Base-by-base conservation (phyloP, 2,888 invertebrate genomes). In the Tridacna crocea region DNA sequence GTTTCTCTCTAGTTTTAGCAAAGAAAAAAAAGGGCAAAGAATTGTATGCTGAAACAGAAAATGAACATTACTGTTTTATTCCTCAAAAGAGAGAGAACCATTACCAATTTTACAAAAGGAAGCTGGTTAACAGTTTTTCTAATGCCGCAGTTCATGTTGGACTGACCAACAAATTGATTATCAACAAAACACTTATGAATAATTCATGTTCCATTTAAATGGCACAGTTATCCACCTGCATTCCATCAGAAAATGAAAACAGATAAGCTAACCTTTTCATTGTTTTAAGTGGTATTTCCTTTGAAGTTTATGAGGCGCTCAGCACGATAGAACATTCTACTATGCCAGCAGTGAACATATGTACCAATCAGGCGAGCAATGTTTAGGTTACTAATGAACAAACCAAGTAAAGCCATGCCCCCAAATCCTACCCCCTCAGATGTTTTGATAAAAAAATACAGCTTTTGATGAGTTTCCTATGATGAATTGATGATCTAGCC, bases 151-250 rank as follows among this genome's bases (percentile, higher is more conserved):
- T n/a, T 46, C 36, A 46, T n/a, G n/a, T 66, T 66, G 27, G 46
- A 36, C 47, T 46, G 66, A 66, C 66, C 66, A 66, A n/a, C 66
- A 36, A 46, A n/a, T 66, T 46, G 27, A 46, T 47, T 66, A 66
- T 66, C 66, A 66, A 66, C 36, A 66, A 13, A n/a, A 70, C 51
- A 48, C 70, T 70, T 51, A 70, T 48, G 70, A 70, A 70, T 70
- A 51, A 70, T 70, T 70, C 70, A 70, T 70, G 51, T 24, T 51
- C 19, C 22, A 26, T 22, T 51, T 70, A 70, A 70, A 70, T 70
- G n/a, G 70, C 70, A 51, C 70, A 70, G 51, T 75, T 72, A 78
- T 66, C 63, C 82, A 82, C 78, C 75, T 82, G 82, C 75, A 72
- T 75, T 61, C 61, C 36, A 72, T 77, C 74, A 78, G 48, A 75